Conservation (phyloP, 2,888 invertebrate genomes). For the Cephus rjabovi region DNA sequence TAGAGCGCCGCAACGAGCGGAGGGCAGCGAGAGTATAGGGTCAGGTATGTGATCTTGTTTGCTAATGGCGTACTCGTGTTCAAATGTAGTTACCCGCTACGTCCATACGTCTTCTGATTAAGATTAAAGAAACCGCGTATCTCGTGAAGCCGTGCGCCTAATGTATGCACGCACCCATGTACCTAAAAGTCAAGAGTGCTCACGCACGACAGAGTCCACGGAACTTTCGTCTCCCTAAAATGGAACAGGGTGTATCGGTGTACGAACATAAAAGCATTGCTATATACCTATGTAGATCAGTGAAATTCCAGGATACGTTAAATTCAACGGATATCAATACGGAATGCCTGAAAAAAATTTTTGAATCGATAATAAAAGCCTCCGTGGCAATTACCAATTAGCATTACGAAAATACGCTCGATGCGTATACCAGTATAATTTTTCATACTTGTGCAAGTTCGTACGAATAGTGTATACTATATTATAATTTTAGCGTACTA, state of each 20-base stretch:
- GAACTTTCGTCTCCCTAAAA: constrained; percentile 15
- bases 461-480: background rate
- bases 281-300: background rate
- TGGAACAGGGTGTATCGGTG: constrained; percentile 19
- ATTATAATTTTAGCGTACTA: background rate
- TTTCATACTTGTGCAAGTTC: background rate
- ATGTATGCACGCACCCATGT: constrained; percentile 50
- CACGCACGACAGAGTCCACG: constrained; percentile 42
- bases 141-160: constrained; percentile 44
- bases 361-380: background rate
- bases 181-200: constrained; percentile 45
- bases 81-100: constrained; percentile 58
- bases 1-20: constrained; percentile 27
- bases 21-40: constrained; percentile 13
- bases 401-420: background rate
- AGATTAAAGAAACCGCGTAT: constrained; percentile 63
- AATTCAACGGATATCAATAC: background rate
- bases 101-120: constrained; percentile 64
- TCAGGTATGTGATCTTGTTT: constrained; percentile 61
- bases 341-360: background rate
- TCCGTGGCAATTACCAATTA: background rate
- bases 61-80: constrained; percentile 66
- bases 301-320: background rate
- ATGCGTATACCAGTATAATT: background rate
- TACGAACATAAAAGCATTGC: constrained; percentile 21